phyloP scores from a whole-genome alignment of 2,797 vertebrate species.

The Chiloscyllium punctatum region DNA sequence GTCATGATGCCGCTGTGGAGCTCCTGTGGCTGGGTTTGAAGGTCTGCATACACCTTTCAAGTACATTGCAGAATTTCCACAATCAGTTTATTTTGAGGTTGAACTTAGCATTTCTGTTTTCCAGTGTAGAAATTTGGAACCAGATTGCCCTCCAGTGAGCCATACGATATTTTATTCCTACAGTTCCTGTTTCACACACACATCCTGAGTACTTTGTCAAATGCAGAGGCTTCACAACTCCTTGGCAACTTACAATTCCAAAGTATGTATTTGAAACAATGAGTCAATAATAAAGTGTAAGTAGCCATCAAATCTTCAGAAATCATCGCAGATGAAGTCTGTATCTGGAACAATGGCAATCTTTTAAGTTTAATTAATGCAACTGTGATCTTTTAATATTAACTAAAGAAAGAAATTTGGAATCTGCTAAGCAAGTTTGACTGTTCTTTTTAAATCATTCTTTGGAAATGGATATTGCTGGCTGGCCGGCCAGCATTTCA shows the following conservation, averaged over 20 bases:
- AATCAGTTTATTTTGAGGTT: neutral
- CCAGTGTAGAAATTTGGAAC: neutral
- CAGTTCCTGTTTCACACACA: neutral
- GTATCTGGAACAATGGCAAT: neutral
- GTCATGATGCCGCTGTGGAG: neutral
- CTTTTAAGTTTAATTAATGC: constrained; percentile 21
- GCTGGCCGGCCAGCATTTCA: too few relatives aligned
- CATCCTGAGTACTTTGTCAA: neutral
- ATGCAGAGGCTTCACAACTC: neutral
- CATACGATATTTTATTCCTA: neutral
- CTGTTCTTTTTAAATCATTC: neutral
- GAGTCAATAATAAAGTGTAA: neutral
- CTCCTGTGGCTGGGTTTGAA: neutral
- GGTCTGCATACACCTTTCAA: neutral
- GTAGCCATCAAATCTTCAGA: neutral
- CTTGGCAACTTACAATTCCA: neutral
- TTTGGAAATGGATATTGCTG: too few relatives aligned
- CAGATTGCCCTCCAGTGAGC: neutral
- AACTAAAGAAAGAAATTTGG: neutral
- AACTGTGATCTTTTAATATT: neutral
- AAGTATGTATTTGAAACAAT: neutral
- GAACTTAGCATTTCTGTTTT: neutral
- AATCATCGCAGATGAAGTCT: neutral
- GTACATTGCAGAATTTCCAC: neutral
- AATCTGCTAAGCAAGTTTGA: constrained; percentile 14